A percentile compares a stretch with the other conserved stretches of the same genome.
Conservation (phyloP, 2,113 vertebrate genomes). For the Nothoprocta pentlandii region DNA sequence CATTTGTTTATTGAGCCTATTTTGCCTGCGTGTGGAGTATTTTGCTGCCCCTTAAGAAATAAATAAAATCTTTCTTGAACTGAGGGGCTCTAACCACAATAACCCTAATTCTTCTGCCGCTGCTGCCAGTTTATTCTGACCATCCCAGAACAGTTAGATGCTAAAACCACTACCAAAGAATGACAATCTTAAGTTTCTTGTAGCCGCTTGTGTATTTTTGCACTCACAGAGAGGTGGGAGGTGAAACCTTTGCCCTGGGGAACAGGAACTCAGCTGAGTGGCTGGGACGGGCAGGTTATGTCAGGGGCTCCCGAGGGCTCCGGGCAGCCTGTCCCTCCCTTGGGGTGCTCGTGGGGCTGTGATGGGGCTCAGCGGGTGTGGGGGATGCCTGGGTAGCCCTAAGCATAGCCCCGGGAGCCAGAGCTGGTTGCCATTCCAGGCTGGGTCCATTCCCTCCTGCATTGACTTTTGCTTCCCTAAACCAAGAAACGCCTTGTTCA, state of each 20-base stretch:
- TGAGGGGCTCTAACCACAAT: neutral
- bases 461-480: neutral
- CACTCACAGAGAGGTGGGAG: neutral
- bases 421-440: neutral
- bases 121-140: neutral
- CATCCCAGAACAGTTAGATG: neutral
- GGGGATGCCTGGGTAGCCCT: neutral
- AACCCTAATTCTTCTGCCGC: neutral
- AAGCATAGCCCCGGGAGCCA: neutral
- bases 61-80: neutral
- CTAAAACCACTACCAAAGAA: neutral
- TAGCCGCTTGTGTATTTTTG: neutral
- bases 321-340: neutral
- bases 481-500: rapidly evolving
- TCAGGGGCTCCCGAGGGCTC: neutral
- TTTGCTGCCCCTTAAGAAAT: neutral
- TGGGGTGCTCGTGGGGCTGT: neutral
- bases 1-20: neutral
- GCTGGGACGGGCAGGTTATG: neutral
- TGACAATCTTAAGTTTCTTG: neutral
- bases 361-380: rapidly evolving
- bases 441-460: neutral
- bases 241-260: neutral
- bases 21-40: neutral
- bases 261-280: neutral